phyloP scores from a whole-genome alignment of 2,888 invertebrate genomes.

The Zygogramma bicolorata region DNA sequence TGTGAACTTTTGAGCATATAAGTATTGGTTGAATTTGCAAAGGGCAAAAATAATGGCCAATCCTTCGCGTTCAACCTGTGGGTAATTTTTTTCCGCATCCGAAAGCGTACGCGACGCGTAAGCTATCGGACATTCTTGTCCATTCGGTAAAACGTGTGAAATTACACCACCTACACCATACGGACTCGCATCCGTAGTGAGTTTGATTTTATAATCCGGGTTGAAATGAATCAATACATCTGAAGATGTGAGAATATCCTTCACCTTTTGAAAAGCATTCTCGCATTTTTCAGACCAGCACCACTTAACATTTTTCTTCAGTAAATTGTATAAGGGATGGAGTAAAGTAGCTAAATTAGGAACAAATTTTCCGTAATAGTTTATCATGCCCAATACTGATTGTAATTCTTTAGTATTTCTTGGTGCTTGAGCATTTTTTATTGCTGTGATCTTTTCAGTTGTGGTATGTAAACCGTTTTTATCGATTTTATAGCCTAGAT shows the following conservation, averaged over 20 bases:
- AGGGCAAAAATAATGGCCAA: constrained; percentile 21
- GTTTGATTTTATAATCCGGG: constrained; percentile 1
- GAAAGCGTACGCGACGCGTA: constrained; percentile 19
- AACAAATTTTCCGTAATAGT: constrained; percentile 22
- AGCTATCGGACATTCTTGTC: constrained; percentile 15
- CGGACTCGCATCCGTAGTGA: constrained; percentile 15
- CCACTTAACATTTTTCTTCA: constrained; percentile 14
- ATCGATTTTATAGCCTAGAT: constrained; percentile 51
- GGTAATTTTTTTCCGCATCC: constrained; percentile 19
- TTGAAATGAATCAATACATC: constrained; percentile 22
- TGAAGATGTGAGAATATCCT: constrained; percentile 12
- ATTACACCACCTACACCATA: constrained; percentile 4
- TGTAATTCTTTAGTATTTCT: constrained; percentile 10
- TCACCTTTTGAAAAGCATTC: constrained; percentile 9
- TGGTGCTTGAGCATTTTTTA: constrained; percentile 12
- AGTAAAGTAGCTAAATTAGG: constrained; percentile 16
- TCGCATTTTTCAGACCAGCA: constrained; percentile 3
- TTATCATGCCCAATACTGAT: constrained; percentile 21
- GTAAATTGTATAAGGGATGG: constrained; percentile 13
- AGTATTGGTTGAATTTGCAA: constrained; percentile 23
- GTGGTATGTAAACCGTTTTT: constrained; percentile 35
- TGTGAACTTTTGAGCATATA: constrained; percentile 18
- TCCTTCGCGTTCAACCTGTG: constrained; percentile 9
- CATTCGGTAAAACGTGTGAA: constrained; percentile 14
- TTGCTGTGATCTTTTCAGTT: constrained; percentile 21